Evolutionary conservation across 2,797 vertebrate species (phyloP).

Genomic region (Ctenopoma kingsleyae): DNA sequence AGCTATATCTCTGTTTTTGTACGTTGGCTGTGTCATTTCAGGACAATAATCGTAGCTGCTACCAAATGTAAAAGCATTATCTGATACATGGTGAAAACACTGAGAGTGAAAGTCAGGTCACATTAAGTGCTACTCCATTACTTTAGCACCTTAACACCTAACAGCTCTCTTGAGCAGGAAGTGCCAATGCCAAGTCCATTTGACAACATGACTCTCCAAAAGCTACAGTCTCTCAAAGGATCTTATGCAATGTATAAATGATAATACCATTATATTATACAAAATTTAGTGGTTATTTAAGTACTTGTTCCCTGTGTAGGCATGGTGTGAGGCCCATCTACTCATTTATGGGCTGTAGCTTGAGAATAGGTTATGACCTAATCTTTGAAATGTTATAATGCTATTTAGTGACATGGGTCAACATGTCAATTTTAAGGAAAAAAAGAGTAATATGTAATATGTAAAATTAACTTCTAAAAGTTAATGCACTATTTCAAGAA

Average conservation of each 20-base stretch:
- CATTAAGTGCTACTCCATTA: constrained; percentile 49
- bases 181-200: constrained; percentile 51
- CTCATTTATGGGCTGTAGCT: background rate
- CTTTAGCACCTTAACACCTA: constrained; percentile 35
- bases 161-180: constrained; percentile 19
- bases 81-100: constrained; percentile 42
- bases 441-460: background rate
- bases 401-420: background rate
- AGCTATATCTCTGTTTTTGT: background rate
- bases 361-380: background rate
- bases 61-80: constrained; percentile 27
- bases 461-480: background rate
- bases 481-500: background rate
- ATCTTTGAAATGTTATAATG: background rate
- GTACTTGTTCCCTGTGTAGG: background rate
- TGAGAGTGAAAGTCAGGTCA: constrained; percentile 36
- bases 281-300: background rate
- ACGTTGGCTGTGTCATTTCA: constrained; percentile 11
- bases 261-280: background rate
- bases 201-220: constrained; percentile 23
- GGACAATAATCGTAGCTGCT: constrained; percentile 5
- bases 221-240: constrained; percentile 9
- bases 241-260: constrained; percentile 1
- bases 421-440: background rate
- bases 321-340: constrained; percentile 1